These are phyloP conservation scores for Esox lucius DNA, from an alignment of 2,797 vertebrate genomes.

Conservation along the genomic window DNA sequence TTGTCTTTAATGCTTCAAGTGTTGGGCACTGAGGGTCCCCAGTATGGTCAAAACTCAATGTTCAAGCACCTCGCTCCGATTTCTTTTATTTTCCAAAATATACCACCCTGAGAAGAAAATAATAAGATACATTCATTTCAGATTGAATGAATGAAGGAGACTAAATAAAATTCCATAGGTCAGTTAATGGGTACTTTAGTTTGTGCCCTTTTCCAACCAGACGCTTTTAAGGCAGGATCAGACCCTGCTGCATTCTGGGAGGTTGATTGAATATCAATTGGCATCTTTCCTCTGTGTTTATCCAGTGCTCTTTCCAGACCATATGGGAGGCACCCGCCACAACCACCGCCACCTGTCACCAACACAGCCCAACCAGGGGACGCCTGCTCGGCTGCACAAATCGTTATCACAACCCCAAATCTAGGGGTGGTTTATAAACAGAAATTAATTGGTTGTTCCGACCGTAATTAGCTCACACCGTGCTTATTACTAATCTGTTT, in stretches of 20 bases:
- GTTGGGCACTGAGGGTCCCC: conserved; percentile 57
- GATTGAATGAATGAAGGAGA: conserved; percentile 53
- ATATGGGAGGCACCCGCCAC: conserved; percentile 57
- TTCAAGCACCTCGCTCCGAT: conserved; percentile 64
- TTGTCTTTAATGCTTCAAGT: conserved; percentile 33
- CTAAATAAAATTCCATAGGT: conserved; percentile 63
- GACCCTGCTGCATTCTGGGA: conserved; percentile 60
- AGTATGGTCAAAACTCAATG: conserved; percentile 53
- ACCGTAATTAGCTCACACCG: conserved; percentile 77
- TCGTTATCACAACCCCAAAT: conserved; percentile 48
- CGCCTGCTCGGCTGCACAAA: conserved; percentile 31
- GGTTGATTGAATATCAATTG: conserved; percentile 49
- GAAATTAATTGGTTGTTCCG: conserved; percentile 76
- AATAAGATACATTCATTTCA: conserved; percentile 61
- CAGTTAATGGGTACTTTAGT: conserved; percentile 53
- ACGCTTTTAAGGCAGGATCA: conserved; percentile 72
- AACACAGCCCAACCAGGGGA: conserved; percentile 20
- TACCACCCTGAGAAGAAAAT: conserved; percentile 61
- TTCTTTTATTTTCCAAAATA: conserved; percentile 66
- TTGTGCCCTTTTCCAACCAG: conserved; percentile 62
- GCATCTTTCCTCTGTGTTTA: conserved; percentile 33
- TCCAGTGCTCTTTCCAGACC: conserved; percentile 47
- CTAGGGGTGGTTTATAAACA: conserved; percentile 74
- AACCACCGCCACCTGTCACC: conserved; percentile 65
- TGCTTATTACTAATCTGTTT: conserved; percentile 79